These are phyloP conservation scores for Watsonalla cultraria DNA, from an alignment of 2,888 invertebrate species.

Conservation along the genomic window DNA sequence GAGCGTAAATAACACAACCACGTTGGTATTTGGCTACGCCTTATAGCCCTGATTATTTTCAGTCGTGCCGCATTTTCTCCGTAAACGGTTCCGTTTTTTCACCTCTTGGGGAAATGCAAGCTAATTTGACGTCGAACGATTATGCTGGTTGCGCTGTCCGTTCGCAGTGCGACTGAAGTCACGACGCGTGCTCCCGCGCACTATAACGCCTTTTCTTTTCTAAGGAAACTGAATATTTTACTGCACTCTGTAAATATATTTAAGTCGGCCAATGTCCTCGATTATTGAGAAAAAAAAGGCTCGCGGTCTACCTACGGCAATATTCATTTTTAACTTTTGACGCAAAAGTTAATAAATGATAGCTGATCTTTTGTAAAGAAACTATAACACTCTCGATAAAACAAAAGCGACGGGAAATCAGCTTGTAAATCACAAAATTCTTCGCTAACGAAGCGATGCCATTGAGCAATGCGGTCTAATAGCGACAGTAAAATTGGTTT, in stretches of 20 bases:
- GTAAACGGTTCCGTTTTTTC: constrained; percentile 65
- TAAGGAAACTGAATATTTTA: constrained; percentile 12
- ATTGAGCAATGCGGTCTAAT: constrained; percentile 32
- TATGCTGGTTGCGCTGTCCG: constrained; percentile 40
- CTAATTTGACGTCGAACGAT: constrained; percentile 63
- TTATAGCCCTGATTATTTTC: constrained; percentile 60
- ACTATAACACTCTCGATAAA: constrained; percentile 1
- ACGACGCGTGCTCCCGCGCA: constrained; percentile 51
- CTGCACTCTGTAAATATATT: constrained; percentile 31
- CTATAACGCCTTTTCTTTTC: constrained; percentile 11
- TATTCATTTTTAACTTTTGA: constrained; percentile 64
- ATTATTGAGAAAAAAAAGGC: neutral
- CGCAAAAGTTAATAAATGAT: constrained; percentile 61
- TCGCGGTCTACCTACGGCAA: constrained; percentile 4
- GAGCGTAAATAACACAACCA: constrained; percentile 19
- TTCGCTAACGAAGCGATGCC: constrained; percentile 39
- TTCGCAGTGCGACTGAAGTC: constrained; percentile 51
- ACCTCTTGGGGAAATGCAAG: constrained; percentile 65
- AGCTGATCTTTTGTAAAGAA: constrained; percentile 5
- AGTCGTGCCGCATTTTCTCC: constrained; percentile 61
- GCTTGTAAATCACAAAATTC: constrained; percentile 44
- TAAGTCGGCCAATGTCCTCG: constrained; percentile 1
- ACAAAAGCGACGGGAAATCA: constrained; percentile 30
- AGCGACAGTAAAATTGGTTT: constrained; percentile 50
- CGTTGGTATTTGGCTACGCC: constrained; percentile 28